These are phyloP conservation scores for Meghimatium bilineatum DNA, from an alignment of 2,888 invertebrate species.

Conservation along the genomic window DNA sequence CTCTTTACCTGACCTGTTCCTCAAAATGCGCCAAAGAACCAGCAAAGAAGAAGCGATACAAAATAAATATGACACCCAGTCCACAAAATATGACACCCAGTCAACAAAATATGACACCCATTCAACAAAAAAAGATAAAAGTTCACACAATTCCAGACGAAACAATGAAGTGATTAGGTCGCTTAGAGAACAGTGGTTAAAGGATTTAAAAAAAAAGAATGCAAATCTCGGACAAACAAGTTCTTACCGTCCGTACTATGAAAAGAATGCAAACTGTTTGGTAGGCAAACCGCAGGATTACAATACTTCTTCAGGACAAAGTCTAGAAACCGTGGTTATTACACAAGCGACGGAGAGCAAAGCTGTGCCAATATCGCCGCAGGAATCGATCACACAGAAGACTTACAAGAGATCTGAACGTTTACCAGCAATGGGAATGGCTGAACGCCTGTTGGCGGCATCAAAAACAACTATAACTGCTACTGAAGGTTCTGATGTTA, in stretches of 20 bases:
- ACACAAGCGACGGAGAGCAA: too few relatives aligned
- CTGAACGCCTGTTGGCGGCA: not conserved
- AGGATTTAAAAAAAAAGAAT: not conserved
- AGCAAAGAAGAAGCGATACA: too few relatives aligned
- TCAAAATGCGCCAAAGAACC: too few relatives aligned
- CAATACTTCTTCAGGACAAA: not conserved
- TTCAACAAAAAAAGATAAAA: too few relatives aligned
- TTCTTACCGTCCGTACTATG: not conserved
- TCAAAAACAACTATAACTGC: not conserved
- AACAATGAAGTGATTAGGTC: not conserved
- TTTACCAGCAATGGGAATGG: conserved; percentile 22
- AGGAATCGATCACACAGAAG: too few relatives aligned
- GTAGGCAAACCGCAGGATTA: not conserved
- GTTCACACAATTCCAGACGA: not conserved
- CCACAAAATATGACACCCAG: too few relatives aligned
- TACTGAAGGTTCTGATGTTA: not conserved
- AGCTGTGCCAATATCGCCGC: not conserved
- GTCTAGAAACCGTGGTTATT: not conserved
- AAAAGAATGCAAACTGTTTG: not conserved
- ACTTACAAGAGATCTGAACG: not conserved
- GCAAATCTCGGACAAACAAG: not conserved
- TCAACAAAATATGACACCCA: too few relatives aligned
- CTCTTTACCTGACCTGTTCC: not conserved
- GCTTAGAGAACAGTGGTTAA: not conserved
- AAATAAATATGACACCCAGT: too few relatives aligned